These are phyloP conservation scores for Corapipo altera DNA, from an alignment of 2,113 vertebrate genomes.

Conservation along the genomic window DNA sequence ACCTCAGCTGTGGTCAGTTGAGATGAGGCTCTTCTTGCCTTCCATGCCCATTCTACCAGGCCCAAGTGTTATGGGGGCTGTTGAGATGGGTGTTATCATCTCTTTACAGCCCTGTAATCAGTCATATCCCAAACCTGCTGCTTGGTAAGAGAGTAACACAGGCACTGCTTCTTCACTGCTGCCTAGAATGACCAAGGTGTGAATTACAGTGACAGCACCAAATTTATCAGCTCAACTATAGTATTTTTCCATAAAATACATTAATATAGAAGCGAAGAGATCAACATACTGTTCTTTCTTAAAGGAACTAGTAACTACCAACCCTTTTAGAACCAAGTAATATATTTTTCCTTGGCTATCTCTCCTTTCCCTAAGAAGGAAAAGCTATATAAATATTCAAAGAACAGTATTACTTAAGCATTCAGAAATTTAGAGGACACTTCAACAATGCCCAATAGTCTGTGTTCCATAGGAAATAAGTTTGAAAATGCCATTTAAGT, in stretches of 20 bases:
- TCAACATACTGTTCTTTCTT: not conserved
- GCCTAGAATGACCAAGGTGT: not conserved
- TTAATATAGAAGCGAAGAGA: not conserved
- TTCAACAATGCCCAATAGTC: not conserved
- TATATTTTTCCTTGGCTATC: not conserved
- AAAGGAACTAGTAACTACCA: not conserved
- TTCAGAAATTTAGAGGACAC: constrained; percentile 47
- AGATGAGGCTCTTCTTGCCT: not conserved
- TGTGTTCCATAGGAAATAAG: not conserved
- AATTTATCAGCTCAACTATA: not conserved
- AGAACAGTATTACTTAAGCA: constrained; percentile 38
- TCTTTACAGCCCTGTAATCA: not conserved
- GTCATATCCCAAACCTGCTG: not conserved
- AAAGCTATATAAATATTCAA: constrained; percentile 51
- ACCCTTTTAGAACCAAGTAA: not conserved
- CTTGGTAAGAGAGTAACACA: not conserved
- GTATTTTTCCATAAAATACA: not conserved
- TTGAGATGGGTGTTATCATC: no score
- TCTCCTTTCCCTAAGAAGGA: not conserved
- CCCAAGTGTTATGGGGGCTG: not conserved
- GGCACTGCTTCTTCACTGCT: not conserved
- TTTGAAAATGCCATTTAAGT: not conserved
- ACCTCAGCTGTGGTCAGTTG: rapidly evolving
- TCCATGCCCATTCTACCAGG: not conserved
- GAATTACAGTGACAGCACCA: not conserved